Evolutionary conservation across 2,888 invertebrate genomes (phyloP), one percentile per base, ranked within the genome.

Genomic region (Scrobipalpa atriplicella): DNA sequence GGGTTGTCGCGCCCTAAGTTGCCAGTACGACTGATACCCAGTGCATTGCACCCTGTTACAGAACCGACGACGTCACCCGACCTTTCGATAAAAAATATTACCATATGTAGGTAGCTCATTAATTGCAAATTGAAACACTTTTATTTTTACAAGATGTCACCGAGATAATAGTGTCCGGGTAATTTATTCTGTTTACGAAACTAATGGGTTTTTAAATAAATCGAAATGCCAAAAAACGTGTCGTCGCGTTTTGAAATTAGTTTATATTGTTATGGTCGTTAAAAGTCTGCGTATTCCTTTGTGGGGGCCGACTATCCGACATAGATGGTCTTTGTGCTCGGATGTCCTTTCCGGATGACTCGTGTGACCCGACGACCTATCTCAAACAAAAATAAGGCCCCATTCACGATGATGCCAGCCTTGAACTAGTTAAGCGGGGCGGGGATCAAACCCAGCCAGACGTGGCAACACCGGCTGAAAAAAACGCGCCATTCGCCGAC

Each of bases 341-440:
- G 77, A 79, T 21, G 66, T 77, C 78, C 79, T 82, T 83, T 84
- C 83, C 84, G 82, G 84, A 85, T 87, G 88, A 88, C 89, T 84
- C 79, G 75, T 66, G 76, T 82, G 90, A 89, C 91, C 90, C 87
- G 82, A 81, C 84, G 90, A 90, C 91, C 90, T 88, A 86, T 84
- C 74, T 78, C 82, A 77, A 79, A 81, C 81, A 84, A 85, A 87
- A 85, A 88, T 88, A 87, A 89, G 83, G 89, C 84, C 76, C 82
- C 88, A 90, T 91, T 90, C 87, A 89, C 81, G 78, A 82, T 72
- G 83, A 81, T 79, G 71, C 76, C 75, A 85, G 83, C 92, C 92
- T 92, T 92, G 92, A 89, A 87, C 91, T 91, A 92, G 89, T 90
- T 91, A 79, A 84, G 83, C 82, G 78, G 80, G 80, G 83, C 85